Evolutionary conservation across 2,113 vertebrate species (phyloP), one percentile per base, ranked within the genome.

Genomic region (Thunnus maccoyii): DNA sequence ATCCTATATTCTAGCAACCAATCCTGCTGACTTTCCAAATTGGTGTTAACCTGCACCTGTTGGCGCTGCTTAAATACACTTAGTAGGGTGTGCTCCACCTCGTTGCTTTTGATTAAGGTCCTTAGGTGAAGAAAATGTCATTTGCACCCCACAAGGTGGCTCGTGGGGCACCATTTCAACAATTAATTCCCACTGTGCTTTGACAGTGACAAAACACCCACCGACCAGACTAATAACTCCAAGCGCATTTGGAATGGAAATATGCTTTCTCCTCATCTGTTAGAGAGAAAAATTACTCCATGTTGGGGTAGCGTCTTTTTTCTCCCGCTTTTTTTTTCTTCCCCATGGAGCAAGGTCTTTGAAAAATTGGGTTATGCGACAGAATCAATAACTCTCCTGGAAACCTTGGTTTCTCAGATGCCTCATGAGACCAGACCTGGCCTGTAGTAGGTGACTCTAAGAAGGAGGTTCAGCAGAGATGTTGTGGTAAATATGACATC

Each of bases 31-130:
- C 89, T 91, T 92, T 93, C 87, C 72, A 86, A 86, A 88, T 85
- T 78, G 55, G 91, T 86, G 90, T 86, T 74, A 90, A 56, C 30
- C 51, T 79, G 55, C 71, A 89, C 80, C 87, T 89, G 87, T 82
- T 89, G 74, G 76, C 85, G 2, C 25, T 52, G 58, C 52, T 84
- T 86, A 86, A 86, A 70, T 71, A 86, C 83, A 81, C 73, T 84
- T 64, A 72, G 84, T 87, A 85, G 86, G 84, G 80, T 91, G 87
- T 87, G 94, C 87, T 91, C 86, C 90, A 95, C 85, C 80, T 86
- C 36, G 50, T 92, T 95, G 91, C 91, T 95, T 97, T 95, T 96
- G 92, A 96, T 97, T 95, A 95, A 96, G 95, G 96, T 96, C 94
- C 80, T 89, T 62, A 90, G 95, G 96, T 96, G 95, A 96, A 90